phyloP scores from a whole-genome alignment of 2,113 vertebrate genomes.

The Oostethus manadensis region DNA sequence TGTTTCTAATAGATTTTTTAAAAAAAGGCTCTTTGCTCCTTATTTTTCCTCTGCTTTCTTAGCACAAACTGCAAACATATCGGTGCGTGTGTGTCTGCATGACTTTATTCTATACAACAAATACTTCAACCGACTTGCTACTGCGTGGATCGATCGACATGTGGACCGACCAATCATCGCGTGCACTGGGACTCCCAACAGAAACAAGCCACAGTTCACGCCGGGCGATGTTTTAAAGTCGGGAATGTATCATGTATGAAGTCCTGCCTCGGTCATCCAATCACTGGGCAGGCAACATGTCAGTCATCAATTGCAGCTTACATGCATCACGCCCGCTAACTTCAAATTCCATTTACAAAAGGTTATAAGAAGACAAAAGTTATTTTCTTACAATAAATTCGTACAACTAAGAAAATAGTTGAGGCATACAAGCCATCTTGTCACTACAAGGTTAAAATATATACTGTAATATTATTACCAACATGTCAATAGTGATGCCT shows the following conservation, averaged over 20 bases:
- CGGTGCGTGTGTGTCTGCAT: conserved; percentile 75
- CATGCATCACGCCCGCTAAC: too few species aligned
- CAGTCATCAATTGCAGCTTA: too few species aligned
- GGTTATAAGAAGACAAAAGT: too few species aligned
- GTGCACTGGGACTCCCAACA: not conserved
- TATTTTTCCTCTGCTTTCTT: conserved; percentile 60
- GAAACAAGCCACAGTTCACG: not conserved
- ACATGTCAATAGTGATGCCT: too few species aligned
- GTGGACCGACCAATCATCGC: not conserved
- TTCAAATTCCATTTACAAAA: too few species aligned
- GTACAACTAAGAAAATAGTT: too few species aligned
- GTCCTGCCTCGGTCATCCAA: not conserved
- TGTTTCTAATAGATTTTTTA: conserved; percentile 99
- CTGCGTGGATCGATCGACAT: not conserved
- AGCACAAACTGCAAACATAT: conserved; percentile 78
- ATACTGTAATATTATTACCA: too few species aligned
- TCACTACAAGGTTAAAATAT: too few species aligned
- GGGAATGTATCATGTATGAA: not conserved
- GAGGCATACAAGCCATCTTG: too few species aligned
- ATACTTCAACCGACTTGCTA: not conserved
- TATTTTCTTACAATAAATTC: too few species aligned
- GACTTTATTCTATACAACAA: conserved; percentile 87
- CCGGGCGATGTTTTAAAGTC: too few species aligned
- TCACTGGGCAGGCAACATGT: too few species aligned
- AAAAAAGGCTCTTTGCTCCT: conserved; percentile 94